Conservation (phyloP, 2,113 vertebrate species). For the Colossoma macropomum region DNA sequence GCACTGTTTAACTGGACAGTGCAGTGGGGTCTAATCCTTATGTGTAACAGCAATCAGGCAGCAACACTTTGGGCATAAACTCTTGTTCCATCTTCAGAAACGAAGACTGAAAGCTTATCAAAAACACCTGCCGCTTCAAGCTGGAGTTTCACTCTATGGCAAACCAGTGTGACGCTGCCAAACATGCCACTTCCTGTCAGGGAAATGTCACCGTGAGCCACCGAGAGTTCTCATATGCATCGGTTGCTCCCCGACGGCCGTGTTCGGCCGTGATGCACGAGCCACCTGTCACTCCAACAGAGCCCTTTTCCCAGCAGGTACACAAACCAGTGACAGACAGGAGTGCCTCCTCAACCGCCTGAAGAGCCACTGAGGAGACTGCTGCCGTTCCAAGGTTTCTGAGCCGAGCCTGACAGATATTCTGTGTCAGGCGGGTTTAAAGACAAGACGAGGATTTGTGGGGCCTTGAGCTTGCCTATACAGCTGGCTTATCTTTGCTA, state of each 20-base stretch:
- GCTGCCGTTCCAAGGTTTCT: background rate
- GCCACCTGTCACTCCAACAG: conserved; percentile 22
- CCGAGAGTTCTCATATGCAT: background rate
- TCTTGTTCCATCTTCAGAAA: background rate
- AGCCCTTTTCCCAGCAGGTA: background rate
- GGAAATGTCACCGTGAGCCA: background rate
- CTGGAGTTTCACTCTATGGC: background rate
- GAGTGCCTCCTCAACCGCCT: background rate
- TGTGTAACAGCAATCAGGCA: no score
- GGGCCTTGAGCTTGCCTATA: background rate
- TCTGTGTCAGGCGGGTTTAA: background rate
- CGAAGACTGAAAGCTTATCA: background rate
- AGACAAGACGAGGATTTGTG: background rate
- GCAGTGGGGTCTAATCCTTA: background rate
- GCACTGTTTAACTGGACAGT: background rate
- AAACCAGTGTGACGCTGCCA: background rate
- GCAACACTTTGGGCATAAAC: background rate
- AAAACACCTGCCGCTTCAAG: background rate
- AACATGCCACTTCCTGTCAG: conserved; percentile 21
- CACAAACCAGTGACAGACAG: background rate
- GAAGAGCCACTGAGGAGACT: background rate
- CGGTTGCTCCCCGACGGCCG: background rate
- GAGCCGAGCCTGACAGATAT: background rate
- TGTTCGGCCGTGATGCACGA: conserved; percentile 7
- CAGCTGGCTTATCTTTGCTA: background rate